Evolutionary conservation across 1,140 invertebrate species (phyloP).

Genomic region (Planococcus citri): DNA sequence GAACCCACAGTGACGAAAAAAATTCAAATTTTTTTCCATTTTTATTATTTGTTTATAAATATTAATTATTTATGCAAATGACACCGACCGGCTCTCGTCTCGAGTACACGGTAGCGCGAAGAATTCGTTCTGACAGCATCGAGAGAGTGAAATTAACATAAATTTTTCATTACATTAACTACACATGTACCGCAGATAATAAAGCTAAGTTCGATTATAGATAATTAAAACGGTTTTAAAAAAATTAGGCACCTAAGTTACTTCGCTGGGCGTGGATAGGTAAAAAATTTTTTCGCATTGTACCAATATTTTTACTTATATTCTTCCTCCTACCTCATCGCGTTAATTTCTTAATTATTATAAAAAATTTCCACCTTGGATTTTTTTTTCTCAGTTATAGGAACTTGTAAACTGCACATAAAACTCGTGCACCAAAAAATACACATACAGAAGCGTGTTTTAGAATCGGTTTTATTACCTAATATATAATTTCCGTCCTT

Average conservation of each 20-base stretch:
- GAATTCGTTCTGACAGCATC: background rate
- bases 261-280: too few relatives aligned
- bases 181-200: too few relatives aligned
- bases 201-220: background rate
- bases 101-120: background rate
- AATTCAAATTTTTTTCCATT: background rate
- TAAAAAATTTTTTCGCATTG: background rate
- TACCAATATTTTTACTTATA: too few relatives aligned
- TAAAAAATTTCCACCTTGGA: background rate
- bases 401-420: too few relatives aligned
- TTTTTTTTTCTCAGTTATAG: background rate
- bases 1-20: background rate
- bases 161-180: slow-evolving; percentile 19
- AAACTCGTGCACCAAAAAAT: too few relatives aligned
- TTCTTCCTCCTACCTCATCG: background rate
- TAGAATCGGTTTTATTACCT: background rate
- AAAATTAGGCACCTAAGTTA: background rate
- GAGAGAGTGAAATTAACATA: slow-evolving; percentile 1
- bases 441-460: background rate
- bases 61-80: slow-evolving; percentile 20
- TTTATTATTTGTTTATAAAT: slow-evolving; percentile 20
- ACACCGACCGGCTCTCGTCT: background rate
- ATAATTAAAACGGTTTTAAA: background rate
- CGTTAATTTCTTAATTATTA: background rate
- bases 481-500: background rate